Conservation (phyloP, 2,888 invertebrate species). For the Scelioninae gen. 1 region DNA sequence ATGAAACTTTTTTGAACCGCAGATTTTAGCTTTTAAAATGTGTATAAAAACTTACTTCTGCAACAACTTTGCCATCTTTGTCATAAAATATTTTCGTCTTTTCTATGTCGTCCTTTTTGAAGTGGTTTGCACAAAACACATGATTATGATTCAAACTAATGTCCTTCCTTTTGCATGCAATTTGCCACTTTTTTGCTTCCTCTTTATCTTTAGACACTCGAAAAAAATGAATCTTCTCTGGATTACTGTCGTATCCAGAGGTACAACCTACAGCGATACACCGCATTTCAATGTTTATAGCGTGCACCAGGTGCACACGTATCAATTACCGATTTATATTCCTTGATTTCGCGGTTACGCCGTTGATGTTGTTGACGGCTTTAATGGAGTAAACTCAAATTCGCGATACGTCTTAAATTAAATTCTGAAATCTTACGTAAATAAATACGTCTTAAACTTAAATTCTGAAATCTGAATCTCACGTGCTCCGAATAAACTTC, state of each 20-base stretch:
- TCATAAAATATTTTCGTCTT: background rate
- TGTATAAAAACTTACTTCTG: background rate
- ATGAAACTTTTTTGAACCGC: background rate
- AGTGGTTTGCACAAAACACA: conserved; percentile 1
- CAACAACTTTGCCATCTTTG: background rate
- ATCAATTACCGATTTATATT: no score
- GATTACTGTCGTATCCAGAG: conserved; percentile 18
- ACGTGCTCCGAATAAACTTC: no score
- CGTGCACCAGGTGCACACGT: no score
- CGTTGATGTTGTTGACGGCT: no score
- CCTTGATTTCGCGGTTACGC: no score
- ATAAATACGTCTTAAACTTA: no score
- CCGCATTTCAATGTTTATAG: background rate
- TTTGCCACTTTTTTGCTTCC: background rate
- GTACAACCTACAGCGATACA: conserved; percentile 10
- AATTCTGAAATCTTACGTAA: no score
- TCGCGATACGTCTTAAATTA: no score
- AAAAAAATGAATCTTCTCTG: conserved; percentile 10
- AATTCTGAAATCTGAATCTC: no score
- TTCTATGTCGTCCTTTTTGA: background rate
- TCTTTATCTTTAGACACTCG: conserved; percentile 3
- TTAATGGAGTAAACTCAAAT: no score
- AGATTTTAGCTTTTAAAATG: background rate
- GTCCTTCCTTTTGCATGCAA: background rate
- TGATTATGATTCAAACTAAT: background rate